Conservation (phyloP, 1,140 invertebrate species). For the Drosophila cardini region DNA sequence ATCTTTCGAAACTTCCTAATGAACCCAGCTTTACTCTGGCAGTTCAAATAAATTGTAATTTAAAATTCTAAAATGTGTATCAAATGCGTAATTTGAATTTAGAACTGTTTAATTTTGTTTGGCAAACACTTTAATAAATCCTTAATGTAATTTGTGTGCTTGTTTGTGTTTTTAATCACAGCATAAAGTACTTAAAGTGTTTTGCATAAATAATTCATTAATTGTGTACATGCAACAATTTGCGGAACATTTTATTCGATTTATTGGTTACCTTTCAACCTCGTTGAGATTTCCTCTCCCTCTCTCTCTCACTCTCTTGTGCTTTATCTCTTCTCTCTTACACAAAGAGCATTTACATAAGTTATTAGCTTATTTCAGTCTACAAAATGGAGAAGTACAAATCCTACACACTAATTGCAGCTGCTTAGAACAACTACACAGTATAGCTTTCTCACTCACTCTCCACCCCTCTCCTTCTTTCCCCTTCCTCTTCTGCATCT, state of each 20-base stretch:
- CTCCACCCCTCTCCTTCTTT: neutral
- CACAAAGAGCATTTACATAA: constrained; percentile 61
- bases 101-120: constrained; percentile 1
- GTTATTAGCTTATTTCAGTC: constrained; percentile 61
- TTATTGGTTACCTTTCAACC: constrained; percentile 52
- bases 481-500: neutral
- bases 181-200: constrained; percentile 13
- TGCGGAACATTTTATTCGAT: constrained; percentile 55
- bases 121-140: constrained; percentile 17
- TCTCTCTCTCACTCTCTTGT: neutral
- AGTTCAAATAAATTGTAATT: too few relatives aligned
- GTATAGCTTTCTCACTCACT: neutral
- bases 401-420: constrained; percentile 46
- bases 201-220: constrained; percentile 40
- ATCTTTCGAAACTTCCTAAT: too few relatives aligned
- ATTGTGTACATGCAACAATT: constrained; percentile 60
- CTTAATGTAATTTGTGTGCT: constrained; percentile 13
- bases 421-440: constrained; percentile 53
- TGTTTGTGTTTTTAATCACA: constrained; percentile 25
- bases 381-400: constrained; percentile 8
- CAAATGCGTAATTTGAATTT: too few relatives aligned
- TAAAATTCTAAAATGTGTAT: too few relatives aligned
- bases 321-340: neutral
- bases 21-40: too few relatives aligned
- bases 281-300: neutral